These are phyloP conservation scores for Megalops cyprinoides DNA, from an alignment of 2,797 vertebrate genomes.

Conservation along the genomic window DNA sequence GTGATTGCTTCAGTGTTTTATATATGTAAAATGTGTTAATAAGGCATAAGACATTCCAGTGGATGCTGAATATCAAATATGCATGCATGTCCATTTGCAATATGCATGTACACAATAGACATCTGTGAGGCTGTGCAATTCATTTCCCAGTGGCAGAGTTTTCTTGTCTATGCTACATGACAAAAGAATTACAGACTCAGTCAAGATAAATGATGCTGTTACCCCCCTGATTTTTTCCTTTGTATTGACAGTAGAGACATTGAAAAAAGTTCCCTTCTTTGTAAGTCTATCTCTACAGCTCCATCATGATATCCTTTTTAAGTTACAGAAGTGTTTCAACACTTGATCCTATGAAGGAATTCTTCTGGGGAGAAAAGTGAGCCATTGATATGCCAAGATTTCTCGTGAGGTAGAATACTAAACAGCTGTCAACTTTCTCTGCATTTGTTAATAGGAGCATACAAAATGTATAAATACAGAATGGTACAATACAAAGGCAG, in stretches of 20 bases:
- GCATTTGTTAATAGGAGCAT: background rate
- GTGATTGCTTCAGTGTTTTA: background rate
- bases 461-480: background rate
- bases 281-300: slow-evolving; percentile 23
- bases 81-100: background rate
- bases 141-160: slow-evolving; percentile 2
- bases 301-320: slow-evolving; percentile 30
- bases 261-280: slow-evolving; percentile 25
- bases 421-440: slow-evolving; percentile 45
- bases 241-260: slow-evolving; percentile 18
- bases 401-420: slow-evolving; percentile 41
- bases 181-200: slow-evolving; percentile 7
- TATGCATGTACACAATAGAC: background rate
- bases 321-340: slow-evolving; percentile 44
- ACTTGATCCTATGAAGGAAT: slow-evolving; percentile 45
- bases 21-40: no score
- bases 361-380: slow-evolving; percentile 35
- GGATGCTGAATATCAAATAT: background rate
- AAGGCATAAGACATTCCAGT: background rate
- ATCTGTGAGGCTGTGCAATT: background rate
- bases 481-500: background rate
- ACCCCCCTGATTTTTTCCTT: background rate
- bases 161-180: background rate
- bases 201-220: slow-evolving; percentile 22
- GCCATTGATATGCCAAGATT: slow-evolving; percentile 56